Evolutionary conservation across 2,888 invertebrate species (phyloP).

Genomic region (Cryptocephalus moraei): DNA sequence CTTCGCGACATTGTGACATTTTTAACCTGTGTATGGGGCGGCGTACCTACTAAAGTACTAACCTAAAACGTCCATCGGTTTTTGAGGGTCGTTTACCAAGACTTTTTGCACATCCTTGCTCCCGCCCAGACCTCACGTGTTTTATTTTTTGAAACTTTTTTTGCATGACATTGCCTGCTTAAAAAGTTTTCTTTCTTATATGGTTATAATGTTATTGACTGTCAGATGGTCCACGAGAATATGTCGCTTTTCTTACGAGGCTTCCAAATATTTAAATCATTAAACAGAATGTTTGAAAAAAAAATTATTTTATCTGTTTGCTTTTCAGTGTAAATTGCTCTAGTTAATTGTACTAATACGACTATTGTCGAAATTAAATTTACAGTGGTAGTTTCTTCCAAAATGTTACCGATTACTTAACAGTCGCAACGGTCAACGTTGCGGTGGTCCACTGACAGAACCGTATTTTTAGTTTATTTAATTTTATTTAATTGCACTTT

Average conservation of each 20-base stretch:
- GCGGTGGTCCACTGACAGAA: slow-evolving; percentile 14
- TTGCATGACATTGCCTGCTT: slow-evolving; percentile 66
- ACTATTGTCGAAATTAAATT: too few species aligned
- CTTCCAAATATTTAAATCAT: neutral
- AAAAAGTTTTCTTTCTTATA: slow-evolving; percentile 45
- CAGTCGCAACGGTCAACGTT: too few species aligned
- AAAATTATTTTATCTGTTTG: neutral
- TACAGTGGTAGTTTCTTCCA: neutral
- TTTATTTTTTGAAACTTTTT: slow-evolving; percentile 34
- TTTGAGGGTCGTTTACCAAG: slow-evolving; percentile 61
- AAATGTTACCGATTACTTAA: too few species aligned
- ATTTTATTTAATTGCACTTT: slow-evolving; percentile 53
- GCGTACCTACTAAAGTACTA: slow-evolving; percentile 52
- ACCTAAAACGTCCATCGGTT: slow-evolving; percentile 47
- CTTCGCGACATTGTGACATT: slow-evolving; percentile 66
- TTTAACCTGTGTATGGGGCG: slow-evolving; percentile 82
- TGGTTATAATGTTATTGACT: slow-evolving; percentile 27
- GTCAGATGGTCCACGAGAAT: too few species aligned
- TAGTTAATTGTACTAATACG: too few species aligned
- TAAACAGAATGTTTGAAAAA: neutral
- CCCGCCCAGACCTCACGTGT: slow-evolving; percentile 46
- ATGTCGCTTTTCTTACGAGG: slow-evolving; percentile 11
- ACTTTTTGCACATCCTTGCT: slow-evolving; percentile 59
- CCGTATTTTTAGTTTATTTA: slow-evolving; percentile 8
- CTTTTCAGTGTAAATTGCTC: too few species aligned